Conservation (phyloP, 2,797 vertebrate species). For the Gallirallus australis region DNA sequence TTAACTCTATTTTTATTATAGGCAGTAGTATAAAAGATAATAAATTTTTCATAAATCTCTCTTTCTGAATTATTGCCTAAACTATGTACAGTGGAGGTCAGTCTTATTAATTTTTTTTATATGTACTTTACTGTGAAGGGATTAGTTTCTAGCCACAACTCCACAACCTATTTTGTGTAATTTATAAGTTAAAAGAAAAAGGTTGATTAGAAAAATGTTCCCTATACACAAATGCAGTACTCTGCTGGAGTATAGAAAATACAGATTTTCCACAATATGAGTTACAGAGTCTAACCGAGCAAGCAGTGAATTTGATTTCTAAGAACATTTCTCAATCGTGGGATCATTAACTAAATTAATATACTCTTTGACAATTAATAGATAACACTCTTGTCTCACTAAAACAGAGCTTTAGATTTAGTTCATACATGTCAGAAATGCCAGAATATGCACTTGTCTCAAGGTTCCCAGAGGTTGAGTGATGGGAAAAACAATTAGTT, state of each 20-base stretch:
- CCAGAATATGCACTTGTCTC: background rate
- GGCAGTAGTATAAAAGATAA: background rate
- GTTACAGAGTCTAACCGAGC: background rate
- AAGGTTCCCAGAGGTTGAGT: background rate
- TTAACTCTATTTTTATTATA: background rate
- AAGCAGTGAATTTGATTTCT: background rate
- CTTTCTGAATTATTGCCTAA: background rate
- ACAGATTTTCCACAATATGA: background rate
- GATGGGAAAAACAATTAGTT: background rate
- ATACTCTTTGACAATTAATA: background rate
- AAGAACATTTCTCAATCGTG: background rate
- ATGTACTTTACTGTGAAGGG: background rate
- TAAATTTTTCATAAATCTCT: background rate
- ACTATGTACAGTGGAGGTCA: background rate
- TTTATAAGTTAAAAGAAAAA: background rate
- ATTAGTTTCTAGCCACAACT: background rate
- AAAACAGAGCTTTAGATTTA: background rate
- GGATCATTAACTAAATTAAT: conserved; percentile 31
- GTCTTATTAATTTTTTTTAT: background rate
- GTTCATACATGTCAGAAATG: background rate
- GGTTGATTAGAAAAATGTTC: background rate
- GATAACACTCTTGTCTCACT: background rate
- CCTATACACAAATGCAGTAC: background rate
- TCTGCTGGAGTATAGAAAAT: background rate
- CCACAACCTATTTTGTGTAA: background rate